Evolutionary conservation across 2,797 vertebrate genomes (phyloP).

Genomic region (Coendou prehensilis): DNA sequence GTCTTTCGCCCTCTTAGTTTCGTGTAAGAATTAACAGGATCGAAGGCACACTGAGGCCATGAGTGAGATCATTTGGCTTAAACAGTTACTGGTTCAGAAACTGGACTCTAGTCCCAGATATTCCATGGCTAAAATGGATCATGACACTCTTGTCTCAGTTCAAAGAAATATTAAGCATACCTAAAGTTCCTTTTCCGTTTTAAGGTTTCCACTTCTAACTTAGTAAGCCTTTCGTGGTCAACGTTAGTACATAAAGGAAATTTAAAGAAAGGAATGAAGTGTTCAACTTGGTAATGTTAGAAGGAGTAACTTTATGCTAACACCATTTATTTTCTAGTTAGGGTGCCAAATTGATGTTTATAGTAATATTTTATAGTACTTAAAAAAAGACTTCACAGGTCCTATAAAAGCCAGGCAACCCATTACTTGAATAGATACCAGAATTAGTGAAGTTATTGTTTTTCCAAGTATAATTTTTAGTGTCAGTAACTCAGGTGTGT

Average conservation of each 20-base stretch:
- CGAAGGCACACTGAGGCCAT: neutral
- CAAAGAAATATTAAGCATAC: neutral
- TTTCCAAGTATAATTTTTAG: neutral
- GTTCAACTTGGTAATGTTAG: neutral
- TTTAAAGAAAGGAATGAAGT: neutral
- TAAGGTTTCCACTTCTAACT: conserved; percentile 7
- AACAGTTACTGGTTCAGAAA: neutral
- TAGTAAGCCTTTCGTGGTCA: neutral
- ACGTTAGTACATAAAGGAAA: neutral
- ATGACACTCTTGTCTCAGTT: neutral
- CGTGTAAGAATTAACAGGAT: neutral
- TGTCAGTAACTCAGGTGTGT: neutral
- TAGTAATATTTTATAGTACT: conserved; percentile 12
- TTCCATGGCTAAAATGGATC: neutral
- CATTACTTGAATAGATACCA: neutral
- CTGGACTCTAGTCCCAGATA: too few relatives aligned
- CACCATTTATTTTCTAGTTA: conserved; percentile 12
- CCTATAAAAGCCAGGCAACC: neutral
- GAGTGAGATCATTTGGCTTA: neutral
- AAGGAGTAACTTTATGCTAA: conserved; percentile 17
- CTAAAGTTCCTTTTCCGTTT: neutral
- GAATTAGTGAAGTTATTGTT: neutral
- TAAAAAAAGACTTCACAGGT: neutral
- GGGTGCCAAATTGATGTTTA: neutral
- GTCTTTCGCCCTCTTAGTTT: neutral